Evolutionary conservation across 2,113 vertebrate species (phyloP), one percentile per base, ranked within the genome.

Genomic region (Gadus chalcogrammus): DNA sequence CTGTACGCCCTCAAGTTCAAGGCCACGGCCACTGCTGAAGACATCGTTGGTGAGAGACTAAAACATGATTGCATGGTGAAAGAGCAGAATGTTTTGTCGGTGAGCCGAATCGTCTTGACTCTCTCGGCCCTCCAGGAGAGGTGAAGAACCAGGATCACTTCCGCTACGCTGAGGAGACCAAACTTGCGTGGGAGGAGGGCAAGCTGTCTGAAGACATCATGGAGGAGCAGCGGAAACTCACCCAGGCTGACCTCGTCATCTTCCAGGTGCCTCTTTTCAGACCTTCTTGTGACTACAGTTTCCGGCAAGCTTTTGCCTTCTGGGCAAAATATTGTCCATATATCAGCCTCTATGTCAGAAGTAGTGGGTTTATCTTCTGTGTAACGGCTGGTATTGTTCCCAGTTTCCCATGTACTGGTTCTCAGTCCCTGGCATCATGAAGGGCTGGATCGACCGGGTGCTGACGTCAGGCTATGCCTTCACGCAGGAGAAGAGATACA

Each of bases 401-500:
- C 60, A 61, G 60, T 61, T 94, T 70, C 93, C 94, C 0, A 65
- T 94, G 81, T 92, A 94, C 67, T 95, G 94, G 93, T 93, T 92
- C 59, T 87, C 88, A 18, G 67, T 93, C 12, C 94, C 94, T 5
- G 94, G 92, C 0, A 93, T 95, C 79, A 68, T 94, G 86, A 95
- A 94, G 76, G 93, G 93, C 74, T 95, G 94, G 93, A 88, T 93
- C 1, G 93, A 95, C 31, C 82, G 92, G 0, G 92, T 93, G 59
- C 72, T 95, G 17, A 70, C 84, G 0, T 62, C 71, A 5, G 93
- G 89, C 3, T 95, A 90, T 42, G 92, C 93, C 48, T 94, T 85
- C 65, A 79, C 87, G 0, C 20, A 84, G 0, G 75, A 87, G 13
- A 74, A 84, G 66, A 70, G 91, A 71, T 94, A 92, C 58, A 90